A percentile compares a stretch with the other conserved stretches of the same genome.
Evolutionary conservation across 2,113 vertebrate genomes (phyloP).

Genomic region (Urocitellus parryii): DNA sequence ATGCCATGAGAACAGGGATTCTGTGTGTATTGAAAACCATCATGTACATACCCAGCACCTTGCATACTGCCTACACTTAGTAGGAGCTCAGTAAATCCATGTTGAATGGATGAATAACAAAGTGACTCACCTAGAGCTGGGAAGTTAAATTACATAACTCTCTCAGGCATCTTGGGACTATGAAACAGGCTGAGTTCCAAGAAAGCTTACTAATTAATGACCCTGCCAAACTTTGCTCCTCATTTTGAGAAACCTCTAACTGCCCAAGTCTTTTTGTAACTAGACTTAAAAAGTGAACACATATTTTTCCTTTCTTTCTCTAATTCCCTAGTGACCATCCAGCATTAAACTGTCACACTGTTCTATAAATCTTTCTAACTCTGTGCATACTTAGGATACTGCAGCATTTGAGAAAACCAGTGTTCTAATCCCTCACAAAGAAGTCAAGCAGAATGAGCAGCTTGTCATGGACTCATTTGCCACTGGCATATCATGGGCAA

Average conservation of each 20-base stretch:
- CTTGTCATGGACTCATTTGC: neutral
- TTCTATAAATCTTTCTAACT: neutral
- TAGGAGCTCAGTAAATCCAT: neutral
- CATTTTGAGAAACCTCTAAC: slow-evolving; percentile 17
- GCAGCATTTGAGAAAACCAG: neutral
- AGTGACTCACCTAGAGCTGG: neutral
- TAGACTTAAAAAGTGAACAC: neutral
- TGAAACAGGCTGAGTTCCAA: neutral
- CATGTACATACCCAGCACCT: neutral
- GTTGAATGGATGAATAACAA: neutral
- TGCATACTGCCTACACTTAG: neutral
- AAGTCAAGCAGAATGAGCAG: neutral
- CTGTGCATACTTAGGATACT: neutral
- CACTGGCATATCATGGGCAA: neutral
- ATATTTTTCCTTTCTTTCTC: neutral
- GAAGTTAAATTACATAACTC: slow-evolving; percentile 8
- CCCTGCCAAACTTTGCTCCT: neutral
- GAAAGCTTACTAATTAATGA: neutral
- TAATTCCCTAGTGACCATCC: neutral
- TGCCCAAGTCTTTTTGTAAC: neutral
- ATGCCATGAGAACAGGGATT: neutral
- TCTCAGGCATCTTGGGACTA: neutral
- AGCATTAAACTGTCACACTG: neutral
- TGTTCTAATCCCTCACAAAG: neutral
- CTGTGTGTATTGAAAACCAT: neutral